Conservation (phyloP, 2,888 invertebrate species). For the Anodontia alba region DNA sequence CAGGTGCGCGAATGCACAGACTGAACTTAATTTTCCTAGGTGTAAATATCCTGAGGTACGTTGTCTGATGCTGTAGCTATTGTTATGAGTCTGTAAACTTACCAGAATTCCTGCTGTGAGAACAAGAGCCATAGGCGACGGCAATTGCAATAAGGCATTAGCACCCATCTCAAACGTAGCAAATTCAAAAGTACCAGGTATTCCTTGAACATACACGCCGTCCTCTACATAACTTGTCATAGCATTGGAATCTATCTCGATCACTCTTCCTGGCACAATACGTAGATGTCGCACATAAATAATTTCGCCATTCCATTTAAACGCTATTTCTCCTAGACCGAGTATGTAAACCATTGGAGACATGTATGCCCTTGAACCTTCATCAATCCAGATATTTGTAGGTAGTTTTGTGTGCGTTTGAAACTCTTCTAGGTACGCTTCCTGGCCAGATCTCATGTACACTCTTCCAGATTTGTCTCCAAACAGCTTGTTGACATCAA, state of each 20-base stretch:
- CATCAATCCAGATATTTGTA: conserved; percentile 74
- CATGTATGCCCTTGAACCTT: conserved; percentile 63
- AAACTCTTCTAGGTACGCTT: conserved; percentile 61
- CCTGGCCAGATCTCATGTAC: conserved; percentile 61
- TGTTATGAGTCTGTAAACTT: too few relatives aligned
- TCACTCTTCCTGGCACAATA: conserved; percentile 71
- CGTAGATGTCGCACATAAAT: conserved; percentile 74
- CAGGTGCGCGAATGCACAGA: too few relatives aligned
- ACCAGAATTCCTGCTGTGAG: conserved; percentile 76
- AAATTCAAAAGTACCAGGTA: conserved; percentile 70
- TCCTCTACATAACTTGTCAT: conserved; percentile 66
- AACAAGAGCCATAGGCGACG: conserved; percentile 69
- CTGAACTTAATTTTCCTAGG: too few relatives aligned
- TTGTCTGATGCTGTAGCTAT: too few relatives aligned
- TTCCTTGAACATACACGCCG: conserved; percentile 61
- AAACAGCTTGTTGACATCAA: conserved; percentile 58
- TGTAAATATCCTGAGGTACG: too few relatives aligned
- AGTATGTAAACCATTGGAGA: conserved; percentile 74
- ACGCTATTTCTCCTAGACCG: conserved; percentile 73
- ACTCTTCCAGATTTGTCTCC: conserved; percentile 73
- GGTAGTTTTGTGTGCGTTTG: conserved; percentile 67
- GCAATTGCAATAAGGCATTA: conserved; percentile 65
- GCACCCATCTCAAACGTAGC: conserved; percentile 74
- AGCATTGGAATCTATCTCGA: conserved; percentile 66
- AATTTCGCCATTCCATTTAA: conserved; percentile 76